Base-by-base conservation (phyloP, 2,888 invertebrate species). In the Alcis repandata region DNA sequence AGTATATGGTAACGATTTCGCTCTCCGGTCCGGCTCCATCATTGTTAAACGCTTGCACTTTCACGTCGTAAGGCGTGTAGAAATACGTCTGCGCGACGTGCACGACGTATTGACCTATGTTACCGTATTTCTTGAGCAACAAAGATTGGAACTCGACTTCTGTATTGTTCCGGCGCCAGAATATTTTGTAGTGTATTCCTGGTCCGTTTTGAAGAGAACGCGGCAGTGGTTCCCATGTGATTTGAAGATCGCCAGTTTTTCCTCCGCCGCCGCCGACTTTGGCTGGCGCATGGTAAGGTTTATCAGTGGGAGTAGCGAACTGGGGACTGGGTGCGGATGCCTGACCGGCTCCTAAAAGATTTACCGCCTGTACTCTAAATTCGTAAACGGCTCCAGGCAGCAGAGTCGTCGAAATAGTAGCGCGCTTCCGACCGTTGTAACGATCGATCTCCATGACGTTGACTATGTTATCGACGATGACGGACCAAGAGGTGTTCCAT, bases 201-300 rank as follows among this genome's bases (percentile, higher is more conserved):
- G 97, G 97, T 0, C 97, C 98, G 84, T 98, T 98, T 86, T 98
- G 98, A 73, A 98, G 95, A 67, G 97, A 95, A 0, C 95, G 89
- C 68, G 95, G 94, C 32, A 98, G 84, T 0, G 97, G 96, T 74
- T 95, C 94, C 99, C 99, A 99, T 0, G 95, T 97, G 57, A 99
- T 98, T 0, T 97, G 97, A 3, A 99, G 95, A 82, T 98, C 98
- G 0, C 99, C 98, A 68, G 98, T 98, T 88, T 98, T 99, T 11
- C 99, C 99, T 46, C 99, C 99, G 4, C 99, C 99, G 0, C 99
- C 99, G 15, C 97, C 95, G 41, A 99, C 95, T 77, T 97, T 96
- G 6, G 91, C 84, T 1, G 98, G 98, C 7, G 96, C 95, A 77
- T 95, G 95, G 72, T 95, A 95, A 0, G 98, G 98, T 69, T 94